Evolutionary conservation across 2,888 invertebrate genomes (phyloP), one percentile per base, ranked within the genome.

Genomic region (Drosophila nigricruria): DNA sequence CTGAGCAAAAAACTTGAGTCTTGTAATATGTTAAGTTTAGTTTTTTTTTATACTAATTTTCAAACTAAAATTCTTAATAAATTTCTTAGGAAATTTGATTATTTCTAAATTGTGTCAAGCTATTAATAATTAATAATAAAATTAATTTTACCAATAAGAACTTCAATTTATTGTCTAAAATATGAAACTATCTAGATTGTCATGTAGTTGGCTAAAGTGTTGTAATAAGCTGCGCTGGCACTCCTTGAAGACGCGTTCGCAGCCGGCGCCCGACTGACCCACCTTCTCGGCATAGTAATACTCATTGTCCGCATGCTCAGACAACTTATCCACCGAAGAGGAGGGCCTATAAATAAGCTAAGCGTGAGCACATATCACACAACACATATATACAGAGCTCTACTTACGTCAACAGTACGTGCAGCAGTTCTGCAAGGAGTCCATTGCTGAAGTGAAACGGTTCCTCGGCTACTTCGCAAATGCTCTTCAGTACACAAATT

Each of bases 391-490:
- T 6, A 0, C n/a, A 32, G n/a, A 5, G 2, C 3, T 34, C 10
- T 8, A 94, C 95, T 95, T 93, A 96, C 96, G 96, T 96, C 91
- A 97, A 94, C 90, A 96, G 92, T 79, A 96, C 95, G 92, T 96
- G 95, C 76, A 96, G 93, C 84, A 97, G 94, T 93, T 97, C 96
- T 34, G 95, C 96, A 81, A 96, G 94, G 81, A 97, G 93, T 23
- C 96, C 96, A 88, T 95, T 95, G 82, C 95, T 94, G 89, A 94
- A 94, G 81, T 94, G 94, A 85, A 96, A 95, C 54, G 96, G 95
- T 65, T 94, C 94, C 91, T 95, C 95, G 1, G 96, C 95, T 5
- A 95, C 94, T 92, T 97, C 96, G 91, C 97, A 97, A 87, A 97
- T 96, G 81, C 95, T 95, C 89, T 96, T 94, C 73, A 97, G 93